Conservation (phyloP, 2,888 invertebrate genomes). For the Notodonta dromedarius region DNA sequence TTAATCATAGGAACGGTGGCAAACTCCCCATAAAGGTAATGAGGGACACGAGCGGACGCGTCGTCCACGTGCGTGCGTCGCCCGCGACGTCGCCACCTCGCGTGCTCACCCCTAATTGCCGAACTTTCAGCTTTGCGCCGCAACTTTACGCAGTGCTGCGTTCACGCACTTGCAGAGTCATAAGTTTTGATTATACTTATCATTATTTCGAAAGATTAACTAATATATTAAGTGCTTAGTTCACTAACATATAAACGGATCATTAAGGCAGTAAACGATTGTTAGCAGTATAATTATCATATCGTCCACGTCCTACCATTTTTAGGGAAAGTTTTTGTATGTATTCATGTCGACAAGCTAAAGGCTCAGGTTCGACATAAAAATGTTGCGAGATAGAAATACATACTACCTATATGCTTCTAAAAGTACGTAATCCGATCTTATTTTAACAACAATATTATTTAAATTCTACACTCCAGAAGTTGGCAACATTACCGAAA, state of each 20-base stretch:
- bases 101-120: conserved; percentile 72
- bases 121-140: conserved; percentile 33
- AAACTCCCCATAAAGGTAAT: conserved; percentile 55
- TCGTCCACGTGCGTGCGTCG: conserved; percentile 40
- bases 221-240: too few relatives aligned
- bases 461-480: not conserved
- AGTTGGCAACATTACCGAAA: conserved; percentile 16
- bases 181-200: not conserved
- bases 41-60: conserved; percentile 53
- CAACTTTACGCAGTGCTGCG: conserved; percentile 44
- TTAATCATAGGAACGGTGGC: conserved; percentile 22
- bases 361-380: too few relatives aligned
- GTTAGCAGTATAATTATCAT: too few relatives aligned
- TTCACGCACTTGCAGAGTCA: conserved; percentile 14
- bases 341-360: too few relatives aligned
- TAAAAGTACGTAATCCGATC: not conserved
- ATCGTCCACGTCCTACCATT: too few relatives aligned
- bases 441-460: conserved; percentile 1
- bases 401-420: too few relatives aligned
- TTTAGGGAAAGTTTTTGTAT: too few relatives aligned
- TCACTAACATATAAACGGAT: too few relatives aligned
- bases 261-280: too few relatives aligned
- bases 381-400: too few relatives aligned
- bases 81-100: conserved; percentile 77
- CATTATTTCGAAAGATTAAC: too few relatives aligned